These are phyloP conservation scores for Eupithecia subfuscata DNA, from an alignment of 2,888 invertebrate genomes.

Conservation along the genomic window DNA sequence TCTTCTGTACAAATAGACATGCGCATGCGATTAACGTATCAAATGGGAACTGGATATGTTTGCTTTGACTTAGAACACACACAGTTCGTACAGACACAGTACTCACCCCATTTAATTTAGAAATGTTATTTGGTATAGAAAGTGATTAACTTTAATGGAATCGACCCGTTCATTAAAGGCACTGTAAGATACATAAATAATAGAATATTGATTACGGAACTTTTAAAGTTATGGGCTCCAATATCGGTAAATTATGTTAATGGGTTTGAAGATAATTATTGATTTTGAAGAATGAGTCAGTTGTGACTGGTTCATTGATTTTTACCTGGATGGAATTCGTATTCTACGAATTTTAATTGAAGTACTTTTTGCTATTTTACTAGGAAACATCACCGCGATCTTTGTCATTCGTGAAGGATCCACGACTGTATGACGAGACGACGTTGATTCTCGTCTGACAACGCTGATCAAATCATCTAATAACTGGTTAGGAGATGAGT, in stretches of 20 bases:
- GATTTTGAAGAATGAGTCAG: constrained; percentile 8
- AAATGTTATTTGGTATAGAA: neutral
- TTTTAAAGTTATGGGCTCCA: neutral
- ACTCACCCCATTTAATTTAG: neutral
- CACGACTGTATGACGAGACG: constrained; percentile 40
- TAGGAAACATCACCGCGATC: constrained; percentile 15
- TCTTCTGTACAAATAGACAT: constrained; percentile 24
- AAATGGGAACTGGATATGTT: constrained; percentile 20
- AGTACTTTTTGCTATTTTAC: constrained; percentile 14
- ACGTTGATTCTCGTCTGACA: constrained; percentile 34
- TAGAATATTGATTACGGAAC: constrained; percentile 6
- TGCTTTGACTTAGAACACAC: constrained; percentile 4
- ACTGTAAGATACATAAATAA: neutral
- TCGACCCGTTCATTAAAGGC: neutral
- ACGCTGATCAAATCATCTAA: constrained; percentile 43
- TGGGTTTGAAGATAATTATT: neutral
- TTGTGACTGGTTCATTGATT: neutral
- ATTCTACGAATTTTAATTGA: constrained; percentile 19
- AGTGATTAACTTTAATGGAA: neutral
- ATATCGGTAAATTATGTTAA: constrained; percentile 4
- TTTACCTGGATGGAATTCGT: neutral
- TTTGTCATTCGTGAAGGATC: constrained; percentile 29
- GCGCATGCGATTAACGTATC: constrained; percentile 28
- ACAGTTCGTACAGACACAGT: neutral
- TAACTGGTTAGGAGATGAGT: constrained; percentile 49